Evolutionary conservation across 2,113 vertebrate species (phyloP), one percentile per base, ranked within the genome.

Genomic region (Brachypodius melanocephalos): DNA sequence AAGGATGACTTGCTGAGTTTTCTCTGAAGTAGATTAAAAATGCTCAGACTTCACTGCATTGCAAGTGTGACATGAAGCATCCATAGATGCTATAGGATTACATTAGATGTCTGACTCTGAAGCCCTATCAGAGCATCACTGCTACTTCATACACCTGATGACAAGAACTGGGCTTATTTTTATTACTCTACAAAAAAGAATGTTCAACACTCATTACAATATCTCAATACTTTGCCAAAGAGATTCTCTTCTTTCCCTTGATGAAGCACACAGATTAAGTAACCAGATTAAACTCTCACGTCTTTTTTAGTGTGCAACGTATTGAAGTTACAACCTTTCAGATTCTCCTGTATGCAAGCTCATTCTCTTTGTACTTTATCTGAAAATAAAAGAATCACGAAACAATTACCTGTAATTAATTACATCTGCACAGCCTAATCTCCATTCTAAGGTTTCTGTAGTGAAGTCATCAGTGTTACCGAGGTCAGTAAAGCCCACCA

Each of bases 381-480:
- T 58, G 59, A 86, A 93, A 89, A 93, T 2, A 78, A 79, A 94
- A 40, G 28, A 31, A 77, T 14, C 9, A 34, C 2, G 5, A 77
- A 77, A 5, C 3, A 6, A 43, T 98, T 98, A 99, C 99, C 99
- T 99, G 98, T 99, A 99, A 92, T 98, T 99, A 72, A 99, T 98
- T 62, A 99, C 92, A 1, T 97, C 98, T 51, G 98, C 98, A 94
- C 99, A 99, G 74, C 99, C 99, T 66, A 99, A 97, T 89, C 99
- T 98, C 99, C 99, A 99, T 57, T 99, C 99, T 45, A 99, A 97
- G 82, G 99, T 98, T 96, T 99, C 99, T 82, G 99, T 99, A 52
- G 98, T 92, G 92, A 99, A 99, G 83, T 99, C 99, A 36, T 99
- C 99, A 12, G 99, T 99, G 97, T 99, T 99, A 26, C 99, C 99